Evolutionary conservation across 1,140 invertebrate genomes (phyloP).

Genomic region (roundworm (Caenorhabditis elegans)): WBcel235 BX284605.5:1390001-1390500

Average conservation of each 20-base stretch:
- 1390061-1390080: not conserved
- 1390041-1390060: not conserved
- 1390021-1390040: not conserved
- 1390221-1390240: not conserved
- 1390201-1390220: conserved; percentile 19
- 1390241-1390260: conserved; percentile 15
- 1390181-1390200: not conserved
- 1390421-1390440: not conserved
- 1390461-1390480: too few relatives aligned
- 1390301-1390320: not conserved
- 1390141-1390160: not conserved
- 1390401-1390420: not conserved
- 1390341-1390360: too few relatives aligned
- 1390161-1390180: not conserved
- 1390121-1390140: not conserved
- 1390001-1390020: conserved; percentile 20
- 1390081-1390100: not conserved
- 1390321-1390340: not conserved
- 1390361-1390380: conserved; percentile 6
- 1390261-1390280: not conserved
- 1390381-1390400: not conserved
- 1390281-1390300: not conserved
- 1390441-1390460: not conserved
- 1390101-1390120: too few relatives aligned
- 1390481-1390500: too few relatives aligned